phyloP scores from a whole-genome alignment of 1,140 invertebrate species.

The Steinernema khuongi region DNA sequence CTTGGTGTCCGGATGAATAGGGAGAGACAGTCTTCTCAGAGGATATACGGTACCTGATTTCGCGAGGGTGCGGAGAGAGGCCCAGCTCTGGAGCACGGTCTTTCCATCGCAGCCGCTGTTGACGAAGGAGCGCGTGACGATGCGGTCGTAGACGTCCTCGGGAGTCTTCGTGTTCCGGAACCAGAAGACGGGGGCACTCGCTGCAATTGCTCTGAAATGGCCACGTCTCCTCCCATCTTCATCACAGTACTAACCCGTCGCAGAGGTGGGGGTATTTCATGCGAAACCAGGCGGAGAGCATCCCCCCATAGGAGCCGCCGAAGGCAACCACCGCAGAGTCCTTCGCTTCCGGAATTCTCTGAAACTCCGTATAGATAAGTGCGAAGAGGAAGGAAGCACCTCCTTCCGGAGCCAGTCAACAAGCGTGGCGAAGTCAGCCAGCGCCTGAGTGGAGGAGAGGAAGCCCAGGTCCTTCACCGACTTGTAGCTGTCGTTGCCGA shows the following conservation, averaged over 20 bases:
- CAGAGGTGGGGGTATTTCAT: slow-evolving; percentile 91
- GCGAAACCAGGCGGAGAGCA: slow-evolving; percentile 88
- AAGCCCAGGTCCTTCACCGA: slow-evolving; percentile 69
- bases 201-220: slow-evolving; percentile 75
- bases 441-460: slow-evolving; percentile 80
- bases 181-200: slow-evolving; percentile 87
- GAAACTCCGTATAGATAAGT: not conserved
- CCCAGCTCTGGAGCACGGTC: slow-evolving; percentile 36
- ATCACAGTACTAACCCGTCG: slow-evolving; percentile 63
- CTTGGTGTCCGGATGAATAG: no score
- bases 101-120: slow-evolving; percentile 67
- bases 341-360: slow-evolving; percentile 49
- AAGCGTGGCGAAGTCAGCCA: slow-evolving; percentile 86
- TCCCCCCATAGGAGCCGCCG: slow-evolving; percentile 79
- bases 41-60: slow-evolving; percentile 47
- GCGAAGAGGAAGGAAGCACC: slow-evolving; percentile 41
- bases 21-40: no score
- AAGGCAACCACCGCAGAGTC: slow-evolving; percentile 69
- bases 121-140: slow-evolving; percentile 74
- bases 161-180: slow-evolving; percentile 70
- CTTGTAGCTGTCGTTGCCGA: slow-evolving; percentile 71
- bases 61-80: slow-evolving; percentile 42
- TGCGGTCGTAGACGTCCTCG: slow-evolving; percentile 74
- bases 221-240: not conserved
- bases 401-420: slow-evolving; percentile 67